Evolutionary conservation across 2,888 invertebrate species (phyloP), one percentile per base, ranked within the genome.

Genomic region (Drosophila macrospina): DNA sequence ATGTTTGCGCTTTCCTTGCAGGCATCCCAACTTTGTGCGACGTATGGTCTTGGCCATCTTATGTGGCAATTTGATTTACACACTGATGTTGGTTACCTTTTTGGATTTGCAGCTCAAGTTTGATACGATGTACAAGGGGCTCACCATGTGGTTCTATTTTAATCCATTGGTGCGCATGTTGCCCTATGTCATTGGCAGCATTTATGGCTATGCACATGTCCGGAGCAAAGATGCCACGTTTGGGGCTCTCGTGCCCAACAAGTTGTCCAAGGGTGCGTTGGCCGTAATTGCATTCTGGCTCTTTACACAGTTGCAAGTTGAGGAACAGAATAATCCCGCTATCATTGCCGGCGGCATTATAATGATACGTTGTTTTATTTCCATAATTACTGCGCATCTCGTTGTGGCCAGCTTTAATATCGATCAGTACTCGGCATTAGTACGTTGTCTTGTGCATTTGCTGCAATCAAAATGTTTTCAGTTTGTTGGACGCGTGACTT

Each of bases 161-260:
- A 61, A 37, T n/a, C 52, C 80, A 0, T 1, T 28, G 2, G 28
- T 51, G 4, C 77, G 80, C 2, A 16, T 60, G 15, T 4, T 59
- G 32, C n/a, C 66, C 36, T 80, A 80, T 7, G 11, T 65, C 0
- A 51, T 77, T 24, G 80, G 80, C 6, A 15, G 48, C n/a, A 26
- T 64, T 8, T 80, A 80, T 47, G 80, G 70, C 28, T 64, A 67
- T 44, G 34, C 62, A 4, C 42, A 61, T 0, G 51, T 11, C 5
- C 34, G 15, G 0, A 45, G 32, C 1, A 2, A 4, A 36, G 10
- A 0, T 0, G 7, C 64, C 3, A 80, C 83, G 0, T 36, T 67
- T 6, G 59, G 48, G 1, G 1, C 8, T 0, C 0, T 62, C 0
- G 36, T 70, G 15, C 48, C 56, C 0, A 57, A 20, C 6, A 30